Percentiles rank a stretch among this genome's conserved stretches.
These are phyloP conservation scores for Athrips mouffetella DNA, from an alignment of 2,888 invertebrate genomes.

Conservation along the genomic window DNA sequence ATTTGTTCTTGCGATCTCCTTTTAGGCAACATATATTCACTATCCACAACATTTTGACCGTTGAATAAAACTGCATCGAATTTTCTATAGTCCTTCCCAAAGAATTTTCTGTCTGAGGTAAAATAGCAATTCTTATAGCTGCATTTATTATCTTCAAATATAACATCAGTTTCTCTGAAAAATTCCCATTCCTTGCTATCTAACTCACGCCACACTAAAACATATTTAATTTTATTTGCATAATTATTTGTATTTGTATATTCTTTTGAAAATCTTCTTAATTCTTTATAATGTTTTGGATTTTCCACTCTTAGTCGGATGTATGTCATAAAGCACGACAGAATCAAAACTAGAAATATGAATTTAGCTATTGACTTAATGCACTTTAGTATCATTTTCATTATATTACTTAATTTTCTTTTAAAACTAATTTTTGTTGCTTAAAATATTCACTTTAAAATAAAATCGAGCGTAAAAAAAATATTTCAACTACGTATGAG, in stretches of 20 bases:
- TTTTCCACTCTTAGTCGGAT: neutral
- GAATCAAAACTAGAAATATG: neutral
- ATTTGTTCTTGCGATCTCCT: slow-evolving; percentile 33
- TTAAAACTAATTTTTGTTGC: neutral
- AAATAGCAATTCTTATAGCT: slow-evolving; percentile 6
- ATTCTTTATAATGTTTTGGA: slow-evolving; percentile 18
- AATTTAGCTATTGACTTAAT: neutral
- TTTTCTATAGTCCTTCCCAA: neutral
- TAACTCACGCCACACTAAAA: neutral
- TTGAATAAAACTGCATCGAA: slow-evolving; percentile 6
- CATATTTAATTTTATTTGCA: neutral
- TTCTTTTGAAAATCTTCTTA: too few species aligned
- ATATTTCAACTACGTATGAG: neutral
- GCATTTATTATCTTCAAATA: slow-evolving; percentile 1
- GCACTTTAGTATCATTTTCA: neutral
- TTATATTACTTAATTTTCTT: neutral
- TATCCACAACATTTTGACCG: neutral
- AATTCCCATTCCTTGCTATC: neutral
- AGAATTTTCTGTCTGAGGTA: neutral
- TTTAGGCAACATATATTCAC: slow-evolving; percentile 17
- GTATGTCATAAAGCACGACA: neutral
- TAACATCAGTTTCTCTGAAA: neutral
- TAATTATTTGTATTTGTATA: too few species aligned
- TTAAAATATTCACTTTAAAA: neutral
- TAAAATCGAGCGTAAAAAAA: too few species aligned